Evolutionary conservation across 2,797 vertebrate species (phyloP), one percentile per base, ranked within the genome.

Genomic region (Myotis pilosus): DNA sequence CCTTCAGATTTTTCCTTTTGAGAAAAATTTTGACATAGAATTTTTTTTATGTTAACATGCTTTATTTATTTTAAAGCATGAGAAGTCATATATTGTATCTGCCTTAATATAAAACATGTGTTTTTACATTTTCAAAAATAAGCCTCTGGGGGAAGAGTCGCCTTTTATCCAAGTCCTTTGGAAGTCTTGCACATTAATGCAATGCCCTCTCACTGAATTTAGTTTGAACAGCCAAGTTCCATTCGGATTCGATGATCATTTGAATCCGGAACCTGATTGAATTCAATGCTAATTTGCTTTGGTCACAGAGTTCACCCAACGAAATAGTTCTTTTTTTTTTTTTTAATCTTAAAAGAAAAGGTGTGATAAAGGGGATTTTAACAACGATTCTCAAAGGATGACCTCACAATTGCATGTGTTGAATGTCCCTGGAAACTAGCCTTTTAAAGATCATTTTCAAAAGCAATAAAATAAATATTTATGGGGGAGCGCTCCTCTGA

Each of bases 361-460:
- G 33, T 62, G 9, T 75, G 25, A 6, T 8, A 12, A n/a, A 33
- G 6, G 4, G 5, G 30, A 19, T 75, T 71, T 87, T 72, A 93
- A 47, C 16, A 62, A 15, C 79, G 20, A 74, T 55, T 87, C 62
- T 20, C 66, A 41, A 78, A 91, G 12, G 5, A 38, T 79, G 44
- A 51, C 23, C 33, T 90, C 33, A 87, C 15, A 87, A 83, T 68
- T 80, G 33, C n/a, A 16, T 79, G 3, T 75, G 17, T 51, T 88
- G 30, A 44, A 38, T 49, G 16, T 62, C 12, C 16, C 25, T 75
- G 7, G 53, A 80, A 90, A 68, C 6, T 47, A 53, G n/a, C 9
- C 5, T 84, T 79, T 84, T 72, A 72, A 78, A 79, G 38, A 62
- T 71, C 13, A 53, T 84, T 88, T 94, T 91, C 75, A 72, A 89